Evolutionary conservation across 2,888 invertebrate species (phyloP).

Genomic region (Lithophane semibrunnea): DNA sequence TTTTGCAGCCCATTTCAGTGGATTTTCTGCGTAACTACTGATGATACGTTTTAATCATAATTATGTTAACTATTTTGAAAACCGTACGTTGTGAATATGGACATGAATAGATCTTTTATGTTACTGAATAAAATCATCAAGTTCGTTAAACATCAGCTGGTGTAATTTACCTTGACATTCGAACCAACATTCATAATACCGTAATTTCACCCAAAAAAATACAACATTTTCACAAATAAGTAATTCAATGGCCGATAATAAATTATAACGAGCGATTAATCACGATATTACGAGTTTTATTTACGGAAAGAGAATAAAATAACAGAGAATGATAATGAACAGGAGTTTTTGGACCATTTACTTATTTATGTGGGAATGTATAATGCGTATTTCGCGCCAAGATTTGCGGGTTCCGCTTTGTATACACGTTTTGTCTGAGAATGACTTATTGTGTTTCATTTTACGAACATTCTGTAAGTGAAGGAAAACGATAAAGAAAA

Average conservation of each 20-base stretch:
- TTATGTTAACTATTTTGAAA: background rate
- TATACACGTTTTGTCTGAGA: constrained; percentile 43
- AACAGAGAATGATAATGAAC: constrained; percentile 66
- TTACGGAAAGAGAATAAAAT: constrained; percentile 66
- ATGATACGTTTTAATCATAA: background rate
- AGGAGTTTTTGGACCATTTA: constrained; percentile 67
- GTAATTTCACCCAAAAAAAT: constrained; percentile 35
- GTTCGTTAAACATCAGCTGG: background rate
- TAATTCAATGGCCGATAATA: constrained; percentile 61
- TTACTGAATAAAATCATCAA: background rate
- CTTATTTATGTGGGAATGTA: constrained; percentile 66
- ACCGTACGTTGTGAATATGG: background rate
- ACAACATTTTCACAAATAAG: constrained; percentile 51
- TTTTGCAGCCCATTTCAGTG: background rate
- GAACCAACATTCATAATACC: constrained; percentile 19
- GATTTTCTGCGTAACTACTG: background rate
- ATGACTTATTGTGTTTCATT: constrained; percentile 35
- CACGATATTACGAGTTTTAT: constrained; percentile 67
- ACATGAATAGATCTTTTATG: background rate
- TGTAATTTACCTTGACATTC: constrained; percentile 24
- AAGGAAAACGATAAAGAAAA: constrained; percentile 6
- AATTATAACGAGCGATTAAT: constrained; percentile 69
- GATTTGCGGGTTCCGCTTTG: constrained; percentile 48
- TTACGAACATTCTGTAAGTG: constrained; percentile 1
- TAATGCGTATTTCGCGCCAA: constrained; percentile 60